Evolutionary conservation across 2,113 vertebrate species (phyloP), one percentile per base, ranked within the genome.

Genomic region (Tauraco erythrolophus): DNA sequence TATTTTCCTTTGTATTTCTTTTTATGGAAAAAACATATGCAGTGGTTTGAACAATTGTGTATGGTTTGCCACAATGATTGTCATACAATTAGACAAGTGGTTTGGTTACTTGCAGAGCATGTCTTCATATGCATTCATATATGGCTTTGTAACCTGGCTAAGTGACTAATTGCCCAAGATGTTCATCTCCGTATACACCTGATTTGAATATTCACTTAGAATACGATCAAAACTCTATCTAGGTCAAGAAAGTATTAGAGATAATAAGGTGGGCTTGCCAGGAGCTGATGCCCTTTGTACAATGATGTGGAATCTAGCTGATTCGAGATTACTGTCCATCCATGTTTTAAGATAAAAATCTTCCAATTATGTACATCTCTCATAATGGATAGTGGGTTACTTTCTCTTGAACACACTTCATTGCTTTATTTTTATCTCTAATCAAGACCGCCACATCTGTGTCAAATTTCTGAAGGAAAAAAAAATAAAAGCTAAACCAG

Each of bases 1-100:
- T 13, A 46, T 96, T 91, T 92, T 68, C 17, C 50, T 91, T 94
- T 70, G 45, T 82, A 72, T 90, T 94, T 96, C 43, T 70, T 95
- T 95, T 91, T 93, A 96, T 91, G 89, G 89, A 76, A 97, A 84
- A 93, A 97, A 74, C 45, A 84, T 78, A 91, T 70, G 93, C 69
- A 94, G 95, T 56, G 91, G 95, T 97, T 98, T 95, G 91, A 97
- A 97, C 79, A 84, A 84, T 76, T 96, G 89, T 81, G 54, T 96
- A 95, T 87, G 97, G 92, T 96, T 98, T 97, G 95, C 97, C 92
- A 79, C 93, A 98, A n/a, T 76, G 94, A 96, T 70, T 97, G 92
- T 89, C 80, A 85, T 94, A 74, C 86, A 98, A 98, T 97, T 97
- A 97, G 92, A 72, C 72, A 71, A 91, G 76, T 78, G 88, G 81